Conservation (phyloP, 2,797 vertebrate species). For the Bovichtus variegatus region DNA sequence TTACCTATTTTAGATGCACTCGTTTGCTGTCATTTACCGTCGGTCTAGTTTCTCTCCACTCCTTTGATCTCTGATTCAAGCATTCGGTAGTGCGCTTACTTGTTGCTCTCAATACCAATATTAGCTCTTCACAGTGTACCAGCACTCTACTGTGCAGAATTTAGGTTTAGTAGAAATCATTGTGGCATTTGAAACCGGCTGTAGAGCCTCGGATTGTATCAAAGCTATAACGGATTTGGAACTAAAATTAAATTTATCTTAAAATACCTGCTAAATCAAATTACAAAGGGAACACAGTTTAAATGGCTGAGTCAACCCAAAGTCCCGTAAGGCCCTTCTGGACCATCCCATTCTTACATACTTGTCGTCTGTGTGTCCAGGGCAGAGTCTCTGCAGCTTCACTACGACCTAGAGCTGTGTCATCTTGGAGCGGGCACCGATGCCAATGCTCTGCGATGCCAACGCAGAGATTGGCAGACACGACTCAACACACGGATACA, state of each 20-base stretch:
- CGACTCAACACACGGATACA: constrained; percentile 90
- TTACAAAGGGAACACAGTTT: constrained; percentile 7
- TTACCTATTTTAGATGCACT: too few species aligned
- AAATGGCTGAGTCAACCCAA: not conserved
- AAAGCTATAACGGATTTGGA: constrained; percentile 2
- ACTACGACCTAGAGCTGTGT: constrained; percentile 92
- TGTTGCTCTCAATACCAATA: too few species aligned
- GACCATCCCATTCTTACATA: not conserved
- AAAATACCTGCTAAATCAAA: constrained; percentile 24
- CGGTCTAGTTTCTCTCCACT: too few species aligned
- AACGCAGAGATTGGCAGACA: constrained; percentile 90
- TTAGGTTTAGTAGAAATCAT: not conserved
- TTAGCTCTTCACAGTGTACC: not conserved
- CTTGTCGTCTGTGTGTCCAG: constrained; percentile 52
- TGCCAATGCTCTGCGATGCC: constrained; percentile 80
- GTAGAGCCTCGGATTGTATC: not conserved
- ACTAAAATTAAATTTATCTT: constrained; percentile 2
- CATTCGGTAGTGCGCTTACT: too few species aligned
- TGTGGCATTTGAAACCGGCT: not conserved
- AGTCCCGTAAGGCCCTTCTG: not conserved
- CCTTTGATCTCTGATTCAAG: too few species aligned
- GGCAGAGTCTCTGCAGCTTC: constrained; percentile 87
- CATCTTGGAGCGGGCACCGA: constrained; percentile 86
- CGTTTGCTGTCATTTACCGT: too few species aligned
- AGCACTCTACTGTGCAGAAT: not conserved